These are phyloP conservation scores for Drosophila mayri DNA, from an alignment of 1,140 invertebrate species.

Conservation along the genomic window DNA sequence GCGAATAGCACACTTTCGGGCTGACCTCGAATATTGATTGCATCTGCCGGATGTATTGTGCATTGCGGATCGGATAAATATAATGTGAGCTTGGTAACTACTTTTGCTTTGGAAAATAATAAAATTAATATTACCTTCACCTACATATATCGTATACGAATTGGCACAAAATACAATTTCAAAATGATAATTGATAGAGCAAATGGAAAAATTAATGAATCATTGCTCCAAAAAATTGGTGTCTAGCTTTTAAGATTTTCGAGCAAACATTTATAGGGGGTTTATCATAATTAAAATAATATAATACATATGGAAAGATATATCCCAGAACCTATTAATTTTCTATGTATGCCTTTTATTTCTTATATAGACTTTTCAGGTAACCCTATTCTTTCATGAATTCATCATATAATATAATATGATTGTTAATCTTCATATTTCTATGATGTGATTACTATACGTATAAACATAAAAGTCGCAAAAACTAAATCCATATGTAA, in stretches of 20 bases:
- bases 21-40: conserved; percentile 24
- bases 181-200: background rate
- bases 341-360: no score
- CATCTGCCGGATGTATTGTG: background rate
- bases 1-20: conserved; percentile 34
- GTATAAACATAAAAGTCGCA: no score
- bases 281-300: no score
- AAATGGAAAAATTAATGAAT: background rate
- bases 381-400: no score
- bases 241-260: background rate
- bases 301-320: no score
- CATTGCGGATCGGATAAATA: background rate
- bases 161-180: background rate
- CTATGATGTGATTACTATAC: background rate
- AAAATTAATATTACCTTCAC: no score
- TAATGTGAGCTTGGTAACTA: background rate
- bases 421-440: no score
- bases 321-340: no score
- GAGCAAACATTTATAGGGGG: no score
- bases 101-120: background rate
- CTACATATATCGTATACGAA: no score
- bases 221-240: background rate
- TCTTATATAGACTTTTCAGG: no score
- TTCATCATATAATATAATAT: background rate
- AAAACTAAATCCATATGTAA: no score